Evolutionary conservation across 2,113 vertebrate genomes (phyloP).

Genomic region (Zosterops pallidus): DNA sequence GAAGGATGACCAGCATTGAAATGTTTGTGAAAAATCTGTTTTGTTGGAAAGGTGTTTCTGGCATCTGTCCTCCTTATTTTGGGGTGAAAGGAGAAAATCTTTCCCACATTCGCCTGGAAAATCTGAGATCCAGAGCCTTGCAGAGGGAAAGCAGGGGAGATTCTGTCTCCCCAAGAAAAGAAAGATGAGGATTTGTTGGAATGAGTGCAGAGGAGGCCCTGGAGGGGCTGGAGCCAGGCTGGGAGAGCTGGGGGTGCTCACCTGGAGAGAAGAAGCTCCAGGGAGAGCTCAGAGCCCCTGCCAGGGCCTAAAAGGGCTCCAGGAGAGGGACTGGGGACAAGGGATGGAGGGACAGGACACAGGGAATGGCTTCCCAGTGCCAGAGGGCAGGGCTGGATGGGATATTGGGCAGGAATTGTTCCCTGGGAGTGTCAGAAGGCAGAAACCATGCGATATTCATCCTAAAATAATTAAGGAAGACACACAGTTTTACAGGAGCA

Average conservation of each 20-base stretch:
- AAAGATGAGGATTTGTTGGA: neutral
- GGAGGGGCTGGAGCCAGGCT: neutral
- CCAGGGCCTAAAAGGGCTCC: neutral
- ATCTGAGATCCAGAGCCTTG: neutral
- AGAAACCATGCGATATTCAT: neutral
- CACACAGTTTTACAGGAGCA: neutral
- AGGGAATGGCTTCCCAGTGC: neutral
- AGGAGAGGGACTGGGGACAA: neutral
- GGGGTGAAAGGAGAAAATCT: neutral
- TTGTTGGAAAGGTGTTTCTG: neutral
- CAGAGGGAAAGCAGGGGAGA: neutral
- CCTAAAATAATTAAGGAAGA: neutral
- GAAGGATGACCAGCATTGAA: neutral
- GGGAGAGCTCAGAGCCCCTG: neutral
- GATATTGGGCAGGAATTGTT: neutral
- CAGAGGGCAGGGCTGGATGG: neutral
- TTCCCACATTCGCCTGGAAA: neutral
- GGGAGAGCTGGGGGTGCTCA: neutral
- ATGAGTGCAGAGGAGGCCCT: fast-evolving
- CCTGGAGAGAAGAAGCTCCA: neutral
- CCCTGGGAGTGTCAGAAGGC: neutral
- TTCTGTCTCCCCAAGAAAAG: neutral
- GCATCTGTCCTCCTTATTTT: neutral
- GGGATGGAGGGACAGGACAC: neutral
- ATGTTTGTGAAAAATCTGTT: fast-evolving